Base-by-base conservation (phyloP, 64 coral and sea anemone species). In the Acropora tenuis region DNA sequence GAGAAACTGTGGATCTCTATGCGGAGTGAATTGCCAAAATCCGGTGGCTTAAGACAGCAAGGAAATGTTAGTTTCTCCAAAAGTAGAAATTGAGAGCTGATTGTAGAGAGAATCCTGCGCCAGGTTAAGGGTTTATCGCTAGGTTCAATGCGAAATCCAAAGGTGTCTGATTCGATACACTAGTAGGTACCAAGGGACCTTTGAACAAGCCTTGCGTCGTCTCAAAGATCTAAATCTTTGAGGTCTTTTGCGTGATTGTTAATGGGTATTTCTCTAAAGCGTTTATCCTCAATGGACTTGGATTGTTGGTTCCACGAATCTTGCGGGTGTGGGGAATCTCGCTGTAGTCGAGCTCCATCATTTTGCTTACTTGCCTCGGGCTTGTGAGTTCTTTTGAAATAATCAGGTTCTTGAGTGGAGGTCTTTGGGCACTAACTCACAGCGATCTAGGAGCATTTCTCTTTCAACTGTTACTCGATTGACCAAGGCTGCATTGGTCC, bases 321-420 rank as follows among this genome's bases (percentile, higher is more conserved):
- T 30, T 30, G 30, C 78, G 91, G 50, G 7, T 9, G 19, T 93
- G 84, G 12, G 79, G 73, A 49, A 88, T 77, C 48, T 87, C 86
- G 49, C 16, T 93, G 41, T 93, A 88, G 41, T 93, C 78, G 0
- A 93, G 43, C 61, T 93, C 76, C 92, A 88, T 80, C 92, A 87
- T 88, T 7, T 88, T 63, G 2, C 85, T 75, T 60, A 93, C 2
- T 76, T 93, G 78, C 40, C 61, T 88, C 1, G 84, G 86, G 10
- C 5, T 83, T 65, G 85, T 91, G 5, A 90, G 1, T n/a, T 90
- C 89, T 42, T 90, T 90, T 1, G 67, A 55, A 18, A 30, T 9
- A 4, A 53, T 75, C n/a, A 17, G 7, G 9, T 91, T 84, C 50
- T 59, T 42, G 69, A 84, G 41, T 18, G 69, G 80, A 16, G 80